Percentiles rank a stretch among this genome's conserved stretches.
These are phyloP conservation scores for Cynopterus sphinx DNA, from an alignment of 2,797 vertebrate species.

Conservation along the genomic window DNA sequence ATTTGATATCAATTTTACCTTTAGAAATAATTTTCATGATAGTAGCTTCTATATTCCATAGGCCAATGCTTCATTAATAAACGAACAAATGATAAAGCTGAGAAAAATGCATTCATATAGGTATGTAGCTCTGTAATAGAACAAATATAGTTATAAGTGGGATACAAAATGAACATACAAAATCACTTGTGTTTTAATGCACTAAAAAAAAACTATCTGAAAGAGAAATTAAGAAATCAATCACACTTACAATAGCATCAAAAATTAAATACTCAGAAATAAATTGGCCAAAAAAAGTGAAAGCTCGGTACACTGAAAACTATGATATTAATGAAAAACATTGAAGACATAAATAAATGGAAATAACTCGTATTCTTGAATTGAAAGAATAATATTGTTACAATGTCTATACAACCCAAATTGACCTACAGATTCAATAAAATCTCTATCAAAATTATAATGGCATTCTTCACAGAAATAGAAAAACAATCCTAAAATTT, in stretches of 20 bases:
- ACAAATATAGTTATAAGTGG: neutral
- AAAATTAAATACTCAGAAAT: neutral
- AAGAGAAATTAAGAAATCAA: neutral
- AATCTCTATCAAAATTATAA: neutral
- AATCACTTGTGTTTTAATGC: neutral
- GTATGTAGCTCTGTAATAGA: neutral
- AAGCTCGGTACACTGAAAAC: neutral
- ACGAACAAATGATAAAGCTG: neutral
- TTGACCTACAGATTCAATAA: neutral
- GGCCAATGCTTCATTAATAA: slow-evolving; percentile 16
- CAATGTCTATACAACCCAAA: neutral
- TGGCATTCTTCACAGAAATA: neutral
- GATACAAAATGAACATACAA: neutral
- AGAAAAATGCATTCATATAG: slow-evolving; percentile 19
- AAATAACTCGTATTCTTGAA: neutral
- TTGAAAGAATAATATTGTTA: neutral
- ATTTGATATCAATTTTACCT: slow-evolving; percentile 42
- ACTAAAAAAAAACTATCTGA: neutral
- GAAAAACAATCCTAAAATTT: neutral
- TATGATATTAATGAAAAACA: neutral
- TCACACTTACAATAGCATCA: neutral
- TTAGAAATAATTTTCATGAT: slow-evolving; percentile 18
- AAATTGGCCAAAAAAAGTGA: neutral
- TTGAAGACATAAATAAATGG: neutral
- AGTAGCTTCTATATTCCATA: slow-evolving; percentile 10